Percentiles rank a stretch among this genome's conserved stretches.
These are phyloP conservation scores for Melanostoma mellinum DNA, from an alignment of 2,888 invertebrate species.

Conservation along the genomic window DNA sequence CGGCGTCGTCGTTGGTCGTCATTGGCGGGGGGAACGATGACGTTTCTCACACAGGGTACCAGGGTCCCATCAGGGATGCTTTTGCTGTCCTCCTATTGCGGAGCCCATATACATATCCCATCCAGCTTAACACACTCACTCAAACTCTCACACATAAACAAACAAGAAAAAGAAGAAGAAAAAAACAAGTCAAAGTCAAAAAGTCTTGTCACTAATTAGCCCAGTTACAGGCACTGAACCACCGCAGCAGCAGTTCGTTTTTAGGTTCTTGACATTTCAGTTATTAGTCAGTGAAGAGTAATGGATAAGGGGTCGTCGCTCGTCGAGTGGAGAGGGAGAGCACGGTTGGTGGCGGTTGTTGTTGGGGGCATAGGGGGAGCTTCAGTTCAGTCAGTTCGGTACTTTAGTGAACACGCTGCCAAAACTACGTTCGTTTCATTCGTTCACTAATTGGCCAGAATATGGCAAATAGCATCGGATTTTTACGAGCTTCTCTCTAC, in stretches of 20 bases:
- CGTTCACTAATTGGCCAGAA: conserved; percentile 73
- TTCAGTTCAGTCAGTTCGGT: neutral
- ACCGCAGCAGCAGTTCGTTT: conserved; percentile 65
- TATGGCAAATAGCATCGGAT: conserved; percentile 72
- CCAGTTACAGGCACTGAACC: conserved; percentile 71
- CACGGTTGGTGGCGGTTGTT: neutral
- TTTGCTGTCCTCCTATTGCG: conserved; percentile 38
- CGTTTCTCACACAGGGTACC: neutral
- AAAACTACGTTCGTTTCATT: conserved; percentile 72
- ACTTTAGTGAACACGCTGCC: conserved; percentile 62
- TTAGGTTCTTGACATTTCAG: conserved; percentile 72
- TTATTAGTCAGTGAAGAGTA: conserved; percentile 66
- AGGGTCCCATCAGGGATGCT: conserved; percentile 28
- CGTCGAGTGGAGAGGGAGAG: neutral
- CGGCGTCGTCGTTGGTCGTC: neutral
- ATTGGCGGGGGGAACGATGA: conserved; percentile 3
- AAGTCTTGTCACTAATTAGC: conserved; percentile 73
- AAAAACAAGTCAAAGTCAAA: conserved; percentile 70
- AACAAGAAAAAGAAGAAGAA: conserved; percentile 20
- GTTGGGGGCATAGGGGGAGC: neutral
- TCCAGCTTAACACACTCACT: conserved; percentile 29
- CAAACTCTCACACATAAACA: conserved; percentile 21
- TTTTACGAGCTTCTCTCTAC: conserved; percentile 68
- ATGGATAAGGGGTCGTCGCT: conserved; percentile 6
- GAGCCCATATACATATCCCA: conserved; percentile 24